Conservation (phyloP, 2,888 invertebrate genomes). For the Drosophila meridionalis region DNA sequence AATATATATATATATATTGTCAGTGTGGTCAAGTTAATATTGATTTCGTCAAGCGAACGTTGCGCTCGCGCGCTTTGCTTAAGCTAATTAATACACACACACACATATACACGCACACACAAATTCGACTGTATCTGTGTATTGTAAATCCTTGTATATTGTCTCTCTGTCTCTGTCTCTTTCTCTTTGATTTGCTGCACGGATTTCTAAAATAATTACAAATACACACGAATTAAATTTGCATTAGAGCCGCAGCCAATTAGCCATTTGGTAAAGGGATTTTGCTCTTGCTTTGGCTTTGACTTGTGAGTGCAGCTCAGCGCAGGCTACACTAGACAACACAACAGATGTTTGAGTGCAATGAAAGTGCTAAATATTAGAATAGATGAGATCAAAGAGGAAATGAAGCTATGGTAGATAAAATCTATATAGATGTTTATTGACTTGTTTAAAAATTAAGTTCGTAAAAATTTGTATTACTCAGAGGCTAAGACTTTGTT, state of each 20-base stretch:
- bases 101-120: background rate
- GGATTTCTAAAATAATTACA: slow-evolving; percentile 79
- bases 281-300: slow-evolving; percentile 9
- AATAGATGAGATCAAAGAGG: background rate
- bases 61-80: slow-evolving; percentile 60
- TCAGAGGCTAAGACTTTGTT: too few species aligned
- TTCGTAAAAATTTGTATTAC: too few species aligned
- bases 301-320: slow-evolving; percentile 3
- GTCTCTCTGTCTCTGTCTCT: slow-evolving; percentile 13
- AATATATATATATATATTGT: background rate
- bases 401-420: too few species aligned
- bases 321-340: background rate
- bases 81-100: slow-evolving; percentile 64
- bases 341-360: background rate
- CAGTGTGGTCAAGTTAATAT: slow-evolving; percentile 67
- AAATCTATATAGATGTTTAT: too few species aligned
- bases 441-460: too few species aligned
- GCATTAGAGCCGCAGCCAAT: slow-evolving; percentile 78
- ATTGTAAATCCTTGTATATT: slow-evolving; percentile 25
- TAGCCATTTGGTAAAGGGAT: slow-evolving; percentile 49
- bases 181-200: slow-evolving; percentile 69
- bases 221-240: slow-evolving; percentile 78
- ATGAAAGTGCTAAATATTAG: background rate
- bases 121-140: background rate
- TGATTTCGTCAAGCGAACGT: slow-evolving; percentile 74